Conservation (phyloP, 2,888 invertebrate species). For the Malthinus seriepunctatus region DNA sequence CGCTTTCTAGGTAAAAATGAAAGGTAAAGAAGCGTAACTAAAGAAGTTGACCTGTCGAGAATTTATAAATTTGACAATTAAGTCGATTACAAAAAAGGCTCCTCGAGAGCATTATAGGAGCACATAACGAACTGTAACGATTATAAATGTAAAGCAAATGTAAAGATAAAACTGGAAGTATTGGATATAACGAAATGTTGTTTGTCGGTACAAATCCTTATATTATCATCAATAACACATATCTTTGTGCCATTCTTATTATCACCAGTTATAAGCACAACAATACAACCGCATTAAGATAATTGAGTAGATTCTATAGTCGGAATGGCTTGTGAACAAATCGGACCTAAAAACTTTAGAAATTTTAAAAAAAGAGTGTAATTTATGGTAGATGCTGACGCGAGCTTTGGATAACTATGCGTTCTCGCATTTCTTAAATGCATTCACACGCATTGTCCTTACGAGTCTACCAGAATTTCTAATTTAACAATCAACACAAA, state of each 20-base stretch:
- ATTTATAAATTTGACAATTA: no score
- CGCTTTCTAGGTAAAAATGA: no score
- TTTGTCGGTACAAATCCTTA: conserved; percentile 13
- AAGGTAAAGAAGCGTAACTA: no score
- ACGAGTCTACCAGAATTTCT: conserved; percentile 22
- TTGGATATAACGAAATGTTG: conserved; percentile 1
- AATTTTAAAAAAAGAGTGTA: conserved; percentile 40
- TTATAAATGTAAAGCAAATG: background rate
- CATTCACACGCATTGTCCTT: conserved; percentile 39
- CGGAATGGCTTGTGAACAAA: conserved; percentile 35
- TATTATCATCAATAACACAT: conserved; percentile 16
- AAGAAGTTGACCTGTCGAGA: no score
- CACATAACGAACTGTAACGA: background rate
- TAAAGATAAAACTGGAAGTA: background rate
- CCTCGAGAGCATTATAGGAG: no score
- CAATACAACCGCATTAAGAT: conserved; percentile 28
- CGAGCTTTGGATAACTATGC: conserved; percentile 42
- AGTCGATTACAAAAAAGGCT: no score
- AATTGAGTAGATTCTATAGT: conserved; percentile 29
- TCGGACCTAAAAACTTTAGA: conserved; percentile 31
- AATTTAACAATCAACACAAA: conserved; percentile 3
- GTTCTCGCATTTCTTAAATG: conserved; percentile 38
- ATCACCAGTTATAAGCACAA: conserved; percentile 20
- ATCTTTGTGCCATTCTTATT: conserved; percentile 21
- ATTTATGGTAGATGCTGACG: conserved; percentile 43